Evolutionary conservation across 2,888 invertebrate genomes (phyloP).

Genomic region (Scaptomyza caliginosa): DNA sequence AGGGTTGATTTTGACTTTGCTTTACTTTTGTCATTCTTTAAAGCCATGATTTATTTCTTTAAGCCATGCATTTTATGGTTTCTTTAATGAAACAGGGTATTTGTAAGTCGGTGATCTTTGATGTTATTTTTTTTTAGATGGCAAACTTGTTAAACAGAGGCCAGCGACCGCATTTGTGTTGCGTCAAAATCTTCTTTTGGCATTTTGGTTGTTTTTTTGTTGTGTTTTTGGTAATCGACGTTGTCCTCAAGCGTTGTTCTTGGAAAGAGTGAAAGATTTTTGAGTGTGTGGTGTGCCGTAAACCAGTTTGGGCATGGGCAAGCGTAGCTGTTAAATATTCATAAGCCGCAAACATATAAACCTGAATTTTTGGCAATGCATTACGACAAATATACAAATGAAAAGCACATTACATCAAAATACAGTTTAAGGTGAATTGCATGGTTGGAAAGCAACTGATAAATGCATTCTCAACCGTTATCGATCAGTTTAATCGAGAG

Average conservation of each 20-base stretch:
- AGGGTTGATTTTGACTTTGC: no score
- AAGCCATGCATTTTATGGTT: no score
- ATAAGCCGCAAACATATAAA: slow-evolving; percentile 57
- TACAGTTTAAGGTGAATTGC: slow-evolving; percentile 47
- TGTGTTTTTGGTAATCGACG: slow-evolving; percentile 47
- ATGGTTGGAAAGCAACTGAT: slow-evolving; percentile 49
- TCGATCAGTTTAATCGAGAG: slow-evolving; percentile 52
- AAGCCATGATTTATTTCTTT: no score
- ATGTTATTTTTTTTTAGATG: slow-evolving; percentile 27
- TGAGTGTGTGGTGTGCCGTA: slow-evolving; percentile 39
- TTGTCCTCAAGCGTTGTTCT: slow-evolving; percentile 64
- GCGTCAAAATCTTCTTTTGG: slow-evolving; percentile 64
- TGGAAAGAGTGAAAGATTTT: slow-evolving; percentile 76
- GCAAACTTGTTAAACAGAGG: slow-evolving; percentile 77
- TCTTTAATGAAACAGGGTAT: slow-evolving; percentile 30
- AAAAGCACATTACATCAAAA: slow-evolving; percentile 33
- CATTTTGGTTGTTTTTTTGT: slow-evolving; percentile 31
- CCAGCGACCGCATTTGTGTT: slow-evolving; percentile 73
- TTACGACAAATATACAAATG: slow-evolving; percentile 4
- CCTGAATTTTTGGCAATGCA: slow-evolving; percentile 48
- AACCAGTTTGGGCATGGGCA: slow-evolving; percentile 61
- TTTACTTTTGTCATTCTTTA: no score
- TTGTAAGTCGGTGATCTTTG: not conserved
- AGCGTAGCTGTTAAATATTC: slow-evolving; percentile 65
- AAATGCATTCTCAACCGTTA: slow-evolving; percentile 13